Percentiles rank a stretch among this genome's conserved stretches.
Evolutionary conservation across 2,888 invertebrate species (phyloP).

Genomic region (Himalopsyche kuldschensis): DNA sequence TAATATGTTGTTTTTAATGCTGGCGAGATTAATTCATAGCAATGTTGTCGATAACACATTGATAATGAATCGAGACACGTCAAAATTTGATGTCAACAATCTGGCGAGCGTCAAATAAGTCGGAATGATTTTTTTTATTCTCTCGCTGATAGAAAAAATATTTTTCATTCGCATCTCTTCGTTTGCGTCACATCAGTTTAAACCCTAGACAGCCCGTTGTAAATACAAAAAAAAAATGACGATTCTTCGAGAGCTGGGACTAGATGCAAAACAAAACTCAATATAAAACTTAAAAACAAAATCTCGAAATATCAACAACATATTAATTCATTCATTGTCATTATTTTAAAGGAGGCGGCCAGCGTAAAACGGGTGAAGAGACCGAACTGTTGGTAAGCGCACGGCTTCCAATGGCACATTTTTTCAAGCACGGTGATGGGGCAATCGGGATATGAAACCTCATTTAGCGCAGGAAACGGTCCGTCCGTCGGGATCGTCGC

Average conservation of each 20-base stretch:
- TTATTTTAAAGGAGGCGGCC: neutral
- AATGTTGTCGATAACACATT: slow-evolving; percentile 1
- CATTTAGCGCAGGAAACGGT: neutral
- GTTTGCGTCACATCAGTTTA: neutral
- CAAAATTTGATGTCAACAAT: neutral
- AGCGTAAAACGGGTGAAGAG: slow-evolving; percentile 5
- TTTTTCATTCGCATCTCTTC: neutral
- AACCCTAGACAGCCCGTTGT: slow-evolving; percentile 9
- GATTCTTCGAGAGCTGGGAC: slow-evolving; percentile 33
- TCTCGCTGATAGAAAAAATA: neutral
- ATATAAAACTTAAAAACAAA: slow-evolving; percentile 13
- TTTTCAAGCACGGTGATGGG: neutral
- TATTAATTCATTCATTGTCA: slow-evolving; percentile 5
- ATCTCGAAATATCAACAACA: slow-evolving; percentile 21
- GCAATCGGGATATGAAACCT: neutral
- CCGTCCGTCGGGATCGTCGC: neutral
- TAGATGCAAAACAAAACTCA: slow-evolving; percentile 28
- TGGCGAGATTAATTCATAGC: neutral
- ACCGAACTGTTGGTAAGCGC: neutral
- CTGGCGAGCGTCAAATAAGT: neutral
- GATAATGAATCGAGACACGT: neutral
- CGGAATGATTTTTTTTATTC: neutral
- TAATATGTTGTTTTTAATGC: neutral
- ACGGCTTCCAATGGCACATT: slow-evolving; percentile 11
- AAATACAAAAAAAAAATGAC: slow-evolving; percentile 15